Base-by-base conservation (phyloP, 1,140 invertebrate species). In the Camponotus pennsylvanicus region DNA sequence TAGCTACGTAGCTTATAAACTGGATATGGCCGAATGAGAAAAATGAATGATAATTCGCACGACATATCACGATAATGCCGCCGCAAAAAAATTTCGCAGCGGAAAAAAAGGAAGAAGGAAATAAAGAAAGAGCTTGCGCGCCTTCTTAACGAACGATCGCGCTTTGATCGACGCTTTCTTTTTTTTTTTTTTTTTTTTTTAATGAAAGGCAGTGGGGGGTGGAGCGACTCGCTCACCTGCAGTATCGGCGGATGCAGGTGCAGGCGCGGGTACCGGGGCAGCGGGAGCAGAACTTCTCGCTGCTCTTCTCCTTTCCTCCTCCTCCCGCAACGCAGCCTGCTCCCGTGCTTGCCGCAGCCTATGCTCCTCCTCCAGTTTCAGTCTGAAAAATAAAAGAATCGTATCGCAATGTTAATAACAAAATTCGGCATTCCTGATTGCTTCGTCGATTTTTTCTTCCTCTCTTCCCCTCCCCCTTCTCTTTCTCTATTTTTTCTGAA, bases 341-440 rank as follows among this genome's bases (percentile, higher is more conserved):
- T 96, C 96, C 87, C 96, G 94, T 42, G 94, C 95, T 89, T 96
- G 93, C 40, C 96, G 93, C 88, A 96, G 94, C 78, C 96, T 94
- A 88, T 97, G 96, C 89, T 97, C 97, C 91, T 97, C 97, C 94
- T 97, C 97, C 88, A 97, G 92, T 94, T 96, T 96, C 82, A 97
- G 86, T 91, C 96, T 96, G 88, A 61, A 93, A 80, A 57, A 93
- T 52, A 4, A 92, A 80, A 78, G 73, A 86, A 88, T 9, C 67
- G 32, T 15, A 9, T 0, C 55, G 42, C 11, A 34, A 40, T 32
- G 55, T 86, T 90, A 49, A 83, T 40, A 49, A 79, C 71, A 66
- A 57, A 66, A 21, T 21, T 55, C 42, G 55, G 11, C 27, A 69
- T 69, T 27, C n/a, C 8, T 69, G 27, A 7, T 11, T 37, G 27